Evolutionary conservation across 1,140 invertebrate species (phyloP), one percentile per base, ranked within the genome.

Genomic region (Saxidomus purpurata): DNA sequence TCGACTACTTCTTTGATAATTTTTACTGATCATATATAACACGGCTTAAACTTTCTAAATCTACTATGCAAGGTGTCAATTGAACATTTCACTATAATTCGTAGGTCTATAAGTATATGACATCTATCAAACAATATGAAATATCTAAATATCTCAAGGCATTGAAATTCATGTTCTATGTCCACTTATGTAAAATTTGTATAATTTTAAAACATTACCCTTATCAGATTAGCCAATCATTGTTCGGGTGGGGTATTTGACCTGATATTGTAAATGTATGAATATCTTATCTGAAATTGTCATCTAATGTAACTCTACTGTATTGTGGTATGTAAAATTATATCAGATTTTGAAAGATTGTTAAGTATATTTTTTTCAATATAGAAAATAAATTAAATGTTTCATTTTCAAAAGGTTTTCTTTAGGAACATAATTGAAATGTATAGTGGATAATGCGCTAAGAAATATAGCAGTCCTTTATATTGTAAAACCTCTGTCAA

Each of bases 261-360:
- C 67, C 67, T 38, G 13, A 71, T 38, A 71, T 38, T 71, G 67
- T 71, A 71, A 71, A 71, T 71, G 67, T 38, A 71, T 40, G 67
- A 38, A 71, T 71, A 17, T 38, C 34, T 71, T 71, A 71, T 71
- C 67, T 38, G 6, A 28, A 71, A 38, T 38, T 71, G 61, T 71
- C 34, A 71, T 71, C 67, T 38, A 38, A 71, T 38, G 25, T 38
- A 31, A 34, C 38, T 34, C 67, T 36, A 71, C 1, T 71, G 67
- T 71, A 71, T 71, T 40, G 67, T 38, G 67, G 67, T 38, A 71
- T 71, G 36, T 38, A 36, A 71, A 11, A 38, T 28, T 2, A 40
- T 71, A 71, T 36, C 22, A 40, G 67, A 71, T 71, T 15, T 71
- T 36, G 67, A 22, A 6, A 71, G 31, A 71, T 43, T 43, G 43